These are phyloP conservation scores for Acanthisitta chloris DNA, from an alignment of 2,113 vertebrate genomes.

Conservation along the genomic window DNA sequence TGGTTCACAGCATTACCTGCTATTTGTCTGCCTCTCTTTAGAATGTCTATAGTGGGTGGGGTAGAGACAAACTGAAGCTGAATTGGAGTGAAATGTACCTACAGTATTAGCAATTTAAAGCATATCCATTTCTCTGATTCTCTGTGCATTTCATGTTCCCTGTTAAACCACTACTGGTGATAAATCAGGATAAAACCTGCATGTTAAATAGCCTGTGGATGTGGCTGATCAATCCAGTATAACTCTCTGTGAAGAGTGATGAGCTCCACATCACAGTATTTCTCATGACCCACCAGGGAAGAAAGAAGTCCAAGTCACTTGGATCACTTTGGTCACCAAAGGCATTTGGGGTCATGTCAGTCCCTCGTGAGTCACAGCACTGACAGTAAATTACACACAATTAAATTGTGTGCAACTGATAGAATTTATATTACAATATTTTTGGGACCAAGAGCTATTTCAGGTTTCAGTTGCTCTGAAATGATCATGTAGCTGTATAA, in stretches of 20 bases:
- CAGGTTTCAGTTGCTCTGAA: background rate
- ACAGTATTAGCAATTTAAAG: background rate
- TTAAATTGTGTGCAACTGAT: background rate
- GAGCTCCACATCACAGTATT: background rate
- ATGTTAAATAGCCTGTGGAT: background rate
- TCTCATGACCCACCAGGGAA: background rate
- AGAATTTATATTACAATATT: background rate
- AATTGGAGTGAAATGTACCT: background rate
- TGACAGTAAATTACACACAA: background rate
- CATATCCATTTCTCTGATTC: background rate
- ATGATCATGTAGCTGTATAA: background rate
- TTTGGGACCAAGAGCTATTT: background rate
- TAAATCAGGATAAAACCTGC: background rate
- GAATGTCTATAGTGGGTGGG: background rate
- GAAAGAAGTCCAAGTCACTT: background rate
- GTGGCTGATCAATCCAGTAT: background rate
- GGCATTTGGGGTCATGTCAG: background rate
- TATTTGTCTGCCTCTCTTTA: background rate
- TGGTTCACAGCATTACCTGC: background rate
- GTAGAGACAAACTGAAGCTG: background rate
- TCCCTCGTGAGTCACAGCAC: background rate
- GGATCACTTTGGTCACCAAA: background rate
- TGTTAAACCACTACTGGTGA: background rate
- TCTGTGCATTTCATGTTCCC: background rate
- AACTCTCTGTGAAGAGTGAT: background rate